Percentiles rank a stretch among this genome's conserved stretches.
Evolutionary conservation across 2,113 vertebrate species (phyloP).

Genomic region (Cygnus atratus): DNA sequence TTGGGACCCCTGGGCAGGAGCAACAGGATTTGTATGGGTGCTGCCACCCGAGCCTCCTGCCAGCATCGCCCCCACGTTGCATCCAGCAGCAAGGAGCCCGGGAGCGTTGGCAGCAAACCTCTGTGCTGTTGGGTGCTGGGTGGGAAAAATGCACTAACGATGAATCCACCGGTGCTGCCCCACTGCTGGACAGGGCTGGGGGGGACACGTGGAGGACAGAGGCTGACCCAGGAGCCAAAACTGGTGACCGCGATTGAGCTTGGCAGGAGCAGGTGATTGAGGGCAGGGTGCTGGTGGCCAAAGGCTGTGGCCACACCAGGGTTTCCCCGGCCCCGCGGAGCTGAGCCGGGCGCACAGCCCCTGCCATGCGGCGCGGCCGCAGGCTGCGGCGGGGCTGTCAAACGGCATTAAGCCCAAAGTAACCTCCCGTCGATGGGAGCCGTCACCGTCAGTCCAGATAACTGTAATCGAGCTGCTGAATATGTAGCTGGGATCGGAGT

Average conservation of each 20-base stretch:
- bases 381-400: not conserved
- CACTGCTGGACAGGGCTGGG: too few relatives aligned
- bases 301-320: not conserved
- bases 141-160: too few relatives aligned
- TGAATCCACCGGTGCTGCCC: too few relatives aligned
- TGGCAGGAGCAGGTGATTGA: too few relatives aligned
- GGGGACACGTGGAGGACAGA: too few relatives aligned
- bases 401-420: not conserved
- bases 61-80: not conserved
- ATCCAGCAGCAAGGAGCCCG: not conserved
- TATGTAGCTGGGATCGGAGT: constrained; percentile 33
- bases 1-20: not conserved
- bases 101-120: too few relatives aligned
- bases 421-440: not conserved
- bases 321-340: not conserved
- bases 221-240: too few relatives aligned
- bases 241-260: too few relatives aligned
- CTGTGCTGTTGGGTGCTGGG: too few relatives aligned
- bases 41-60: not conserved
- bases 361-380: fast-evolving
- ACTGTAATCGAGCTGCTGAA: constrained; percentile 46
- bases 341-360: not conserved
- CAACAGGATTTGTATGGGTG: not conserved
- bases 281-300: too few relatives aligned
- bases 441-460: constrained; percentile 11